Base-by-base conservation (phyloP, 2,888 invertebrate species). In the Cancer borealis region DNA sequence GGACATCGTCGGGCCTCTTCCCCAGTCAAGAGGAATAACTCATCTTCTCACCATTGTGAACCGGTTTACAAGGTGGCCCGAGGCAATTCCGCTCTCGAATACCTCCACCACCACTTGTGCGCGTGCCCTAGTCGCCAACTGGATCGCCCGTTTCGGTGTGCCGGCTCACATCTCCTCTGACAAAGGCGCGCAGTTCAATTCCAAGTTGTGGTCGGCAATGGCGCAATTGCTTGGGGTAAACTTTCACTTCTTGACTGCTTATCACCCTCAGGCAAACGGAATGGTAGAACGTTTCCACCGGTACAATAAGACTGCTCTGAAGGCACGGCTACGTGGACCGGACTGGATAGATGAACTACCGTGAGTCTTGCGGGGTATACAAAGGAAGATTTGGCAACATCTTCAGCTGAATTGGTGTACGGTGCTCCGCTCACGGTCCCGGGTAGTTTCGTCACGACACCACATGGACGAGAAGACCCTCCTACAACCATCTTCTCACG, bases 221-320 rank as follows among this genome's bases (percentile, higher is more conserved):
- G 6, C 45, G 6, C 88, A 47, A 14, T n/a, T 89, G 46, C 47
- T 46, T 8, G 88, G 88, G 14, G 30, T 87, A 26, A 87, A 26
- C 3, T 14, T 87, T 26, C 87, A 87, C 87, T 26, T 26, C 14
- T 26, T 30, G 5, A 87, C 87, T 26, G 87, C 87, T 26, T 87
- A 87, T 26, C 87, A 87, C n/a, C 87, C 87, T 30, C 88, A 47
- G 46, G 46, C 88, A 89, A 89, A 89, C 88, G 88, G 88, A 3
- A 10, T 89, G 21, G 88, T 89, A n/a, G 88, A 89, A 21, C 88
- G 88, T 46, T 89, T 47, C 26, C 89, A 47, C 89, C 5, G 26
- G 46, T n/a, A 89, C 89, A 89, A 47, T 47, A 89, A 89, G 26
- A 14, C 89, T n/a, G 14, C 46, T 21, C 88, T 88, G 21, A 88